Evolutionary conservation across 2,888 invertebrate genomes (phyloP), one percentile per base, ranked within the genome.

Genomic region (Drosophila nr. perissopoda): DNA sequence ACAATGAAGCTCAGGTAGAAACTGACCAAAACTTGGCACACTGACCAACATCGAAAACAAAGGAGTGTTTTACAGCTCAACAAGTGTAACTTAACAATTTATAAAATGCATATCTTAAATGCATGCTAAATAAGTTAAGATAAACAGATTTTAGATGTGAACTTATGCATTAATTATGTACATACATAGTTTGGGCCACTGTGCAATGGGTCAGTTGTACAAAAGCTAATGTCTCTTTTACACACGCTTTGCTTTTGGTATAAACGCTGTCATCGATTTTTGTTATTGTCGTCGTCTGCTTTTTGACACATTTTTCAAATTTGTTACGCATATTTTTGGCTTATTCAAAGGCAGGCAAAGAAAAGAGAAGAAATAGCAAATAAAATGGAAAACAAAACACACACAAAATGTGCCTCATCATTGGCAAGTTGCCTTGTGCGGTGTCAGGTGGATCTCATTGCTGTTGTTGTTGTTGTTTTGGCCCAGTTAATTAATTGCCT

Each of bases 401-500:
- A 59, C 25, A 25, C 27, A 16, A 71, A 56, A 67, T 36, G 54
- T 59, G 65, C 63, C 60, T 52, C 65, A 60, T 61, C 77, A 57
- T 73, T 72, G 74, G 31, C 58, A 40, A 34, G 58, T 52, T 65
- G 76, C 54, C 81, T 57, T 71, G 75, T 57, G 33, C 21, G 46
- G 57, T 59, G 54, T 54, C 64, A 48, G 54, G n/a, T 56, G 54
- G 38, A 38, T 40, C 18, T 38, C 36, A 56, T 27, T 27, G 29
- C 2, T 31, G 31, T 31, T 31, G 31, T 16, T 53, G n/a, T 10
- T 33, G 31, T 18, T 33, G n/a, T 58, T 65, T 65, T 79, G 81
- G 63, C 76, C 83, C 75, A 81, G 74, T 86, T 83, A 81, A 83
- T 79, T 81, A 81, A 83, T 81, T 75, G 66, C 48, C 66, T 60